phyloP scores from a whole-genome alignment of 2,113 vertebrate species.

The Rattus rattus region DNA sequence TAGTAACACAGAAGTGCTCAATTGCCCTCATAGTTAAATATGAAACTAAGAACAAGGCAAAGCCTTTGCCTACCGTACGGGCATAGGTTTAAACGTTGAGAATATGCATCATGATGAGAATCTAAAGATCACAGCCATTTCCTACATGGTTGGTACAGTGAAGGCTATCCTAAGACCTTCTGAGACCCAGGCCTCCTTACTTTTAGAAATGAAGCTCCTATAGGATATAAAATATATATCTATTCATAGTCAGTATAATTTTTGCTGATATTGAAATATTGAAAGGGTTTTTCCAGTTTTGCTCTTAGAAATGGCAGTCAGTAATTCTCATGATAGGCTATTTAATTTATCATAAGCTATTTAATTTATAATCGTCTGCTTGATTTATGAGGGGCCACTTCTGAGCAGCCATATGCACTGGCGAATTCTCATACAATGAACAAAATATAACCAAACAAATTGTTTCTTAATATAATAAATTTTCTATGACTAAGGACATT shows the following conservation, averaged over 20 bases:
- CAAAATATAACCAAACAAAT: slow-evolving; percentile 28
- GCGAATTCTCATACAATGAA: slow-evolving; percentile 44
- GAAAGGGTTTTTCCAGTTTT: slow-evolving; percentile 39
- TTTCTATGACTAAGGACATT: slow-evolving; percentile 20
- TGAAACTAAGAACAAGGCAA: slow-evolving; percentile 33
- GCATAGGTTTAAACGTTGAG: slow-evolving; percentile 16
- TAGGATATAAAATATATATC: background rate
- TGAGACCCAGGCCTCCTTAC: background rate
- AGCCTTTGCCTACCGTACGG: background rate
- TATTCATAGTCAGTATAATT: background rate
- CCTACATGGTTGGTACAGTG: background rate
- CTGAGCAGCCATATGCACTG: slow-evolving; percentile 18
- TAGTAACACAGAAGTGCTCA: background rate
- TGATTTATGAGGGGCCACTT: slow-evolving; percentile 36
- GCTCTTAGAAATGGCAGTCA: slow-evolving; percentile 8
- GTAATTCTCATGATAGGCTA: slow-evolving; percentile 15
- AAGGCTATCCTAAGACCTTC: background rate
- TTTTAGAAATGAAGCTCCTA: background rate
- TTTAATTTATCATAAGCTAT: slow-evolving; percentile 32
- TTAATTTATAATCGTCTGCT: slow-evolving; percentile 23
- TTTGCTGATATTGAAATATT: slow-evolving; percentile 31
- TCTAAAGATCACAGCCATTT: background rate
- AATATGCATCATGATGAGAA: background rate
- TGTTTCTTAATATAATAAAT: slow-evolving; percentile 47
- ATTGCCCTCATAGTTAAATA: background rate